These are phyloP conservation scores for Arion vulgaris DNA, from an alignment of 1,140 invertebrate genomes.

Conservation along the genomic window DNA sequence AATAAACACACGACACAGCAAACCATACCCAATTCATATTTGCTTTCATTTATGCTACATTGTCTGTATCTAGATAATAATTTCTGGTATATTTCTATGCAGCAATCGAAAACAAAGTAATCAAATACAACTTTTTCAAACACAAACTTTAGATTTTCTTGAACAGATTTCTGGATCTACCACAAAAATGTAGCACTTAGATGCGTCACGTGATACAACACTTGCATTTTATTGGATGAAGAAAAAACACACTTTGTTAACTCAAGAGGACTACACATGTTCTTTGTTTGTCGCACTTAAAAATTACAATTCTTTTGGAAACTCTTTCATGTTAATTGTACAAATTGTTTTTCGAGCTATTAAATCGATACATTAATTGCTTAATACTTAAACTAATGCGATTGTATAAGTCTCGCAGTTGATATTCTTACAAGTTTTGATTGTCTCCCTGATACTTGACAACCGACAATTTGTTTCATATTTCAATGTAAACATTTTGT, in stretches of 20 bases:
- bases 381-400: background rate
- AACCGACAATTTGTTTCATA: background rate
- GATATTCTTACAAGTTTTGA: background rate
- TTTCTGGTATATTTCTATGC: too few species aligned
- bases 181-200: slow-evolving; percentile 41
- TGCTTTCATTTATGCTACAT: too few species aligned
- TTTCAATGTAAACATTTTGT: background rate
- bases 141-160: background rate
- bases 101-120: background rate
- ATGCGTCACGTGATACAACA: slow-evolving; percentile 27
- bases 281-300: background rate
- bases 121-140: background rate
- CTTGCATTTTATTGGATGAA: slow-evolving; percentile 29
- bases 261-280: background rate
- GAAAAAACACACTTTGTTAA: background rate
- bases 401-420: background rate
- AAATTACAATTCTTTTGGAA: background rate
- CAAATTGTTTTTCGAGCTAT: background rate
- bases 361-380: background rate
- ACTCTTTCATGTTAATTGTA: background rate
- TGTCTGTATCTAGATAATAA: too few species aligned
- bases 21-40: too few species aligned
- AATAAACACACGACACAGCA: too few species aligned
- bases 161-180: background rate
- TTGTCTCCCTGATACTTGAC: slow-evolving; percentile 18